Percentiles rank a stretch among this genome's conserved stretches.
Evolutionary conservation across 2,888 invertebrate genomes (phyloP).

Genomic region (Notodonta dromedarius): DNA sequence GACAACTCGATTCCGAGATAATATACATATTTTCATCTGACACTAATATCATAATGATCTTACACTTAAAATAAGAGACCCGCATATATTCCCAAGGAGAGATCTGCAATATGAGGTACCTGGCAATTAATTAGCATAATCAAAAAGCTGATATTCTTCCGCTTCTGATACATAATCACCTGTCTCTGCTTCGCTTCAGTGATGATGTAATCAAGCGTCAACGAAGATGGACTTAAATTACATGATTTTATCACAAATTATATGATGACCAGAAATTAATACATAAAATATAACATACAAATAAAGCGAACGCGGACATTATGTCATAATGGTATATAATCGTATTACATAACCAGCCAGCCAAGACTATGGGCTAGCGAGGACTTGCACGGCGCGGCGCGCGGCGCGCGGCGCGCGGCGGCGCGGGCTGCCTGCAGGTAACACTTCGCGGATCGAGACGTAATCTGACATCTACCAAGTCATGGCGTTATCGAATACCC

Average conservation of each 20-base stretch:
- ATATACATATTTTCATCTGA: no score
- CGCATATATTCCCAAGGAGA: no score
- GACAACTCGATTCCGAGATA: no score
- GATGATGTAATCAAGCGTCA: background rate
- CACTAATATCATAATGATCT: no score
- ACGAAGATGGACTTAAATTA: background rate
- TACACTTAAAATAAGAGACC: no score
- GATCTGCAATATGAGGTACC: no score
- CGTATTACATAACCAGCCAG: background rate
- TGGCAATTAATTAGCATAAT: no score
- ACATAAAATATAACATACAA: slow-evolving; percentile 4
- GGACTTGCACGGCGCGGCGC: background rate
- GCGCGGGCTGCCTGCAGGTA: background rate
- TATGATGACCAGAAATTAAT: background rate
- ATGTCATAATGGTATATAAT: slow-evolving; percentile 8
- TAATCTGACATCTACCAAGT: background rate
- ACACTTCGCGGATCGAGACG: background rate
- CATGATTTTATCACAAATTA: background rate
- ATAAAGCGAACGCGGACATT: slow-evolving; percentile 2
- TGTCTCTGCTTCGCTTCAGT: background rate
- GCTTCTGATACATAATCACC: background rate
- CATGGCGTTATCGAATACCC: background rate
- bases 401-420: background rate
- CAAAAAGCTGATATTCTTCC: no score
- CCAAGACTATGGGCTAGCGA: background rate